These are phyloP conservation scores for Myotis brandtii DNA, from an alignment of 2,113 vertebrate species.

Conservation along the genomic window DNA sequence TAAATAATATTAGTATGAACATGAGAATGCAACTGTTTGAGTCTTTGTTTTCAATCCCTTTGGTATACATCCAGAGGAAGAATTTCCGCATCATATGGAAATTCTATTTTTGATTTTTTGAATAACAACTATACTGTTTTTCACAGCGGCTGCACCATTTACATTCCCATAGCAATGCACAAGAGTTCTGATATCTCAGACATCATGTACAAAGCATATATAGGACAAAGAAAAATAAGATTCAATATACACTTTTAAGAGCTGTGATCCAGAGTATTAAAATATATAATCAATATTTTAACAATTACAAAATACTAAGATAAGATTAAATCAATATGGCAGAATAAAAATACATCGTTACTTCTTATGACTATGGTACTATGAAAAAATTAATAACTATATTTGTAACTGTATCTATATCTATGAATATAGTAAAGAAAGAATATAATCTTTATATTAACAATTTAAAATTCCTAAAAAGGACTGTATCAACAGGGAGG, in stretches of 20 bases:
- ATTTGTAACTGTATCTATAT: not conserved
- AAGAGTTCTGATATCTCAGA: not conserved
- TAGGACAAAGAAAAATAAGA: not conserved
- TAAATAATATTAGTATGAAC: not conserved
- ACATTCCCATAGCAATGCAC: not conserved
- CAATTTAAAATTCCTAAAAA: not conserved
- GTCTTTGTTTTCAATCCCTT: not conserved
- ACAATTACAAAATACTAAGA: not conserved
- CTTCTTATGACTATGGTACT: not conserved
- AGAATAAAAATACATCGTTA: not conserved
- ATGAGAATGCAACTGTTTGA: not conserved
- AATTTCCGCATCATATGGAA: not conserved
- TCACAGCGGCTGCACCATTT: not conserved
- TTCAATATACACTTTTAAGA: not conserved
- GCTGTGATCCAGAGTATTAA: not conserved
- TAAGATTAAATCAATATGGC: not conserved
- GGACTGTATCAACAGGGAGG: not conserved
- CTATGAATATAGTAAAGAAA: not conserved
- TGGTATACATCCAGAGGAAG: not conserved
- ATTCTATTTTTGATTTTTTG: slow-evolving; percentile 6
- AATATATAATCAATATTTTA: not conserved
- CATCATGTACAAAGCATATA: not conserved
- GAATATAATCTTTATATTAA: slow-evolving; percentile 17
- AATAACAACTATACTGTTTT: not conserved
- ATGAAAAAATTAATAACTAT: not conserved